Evolutionary conservation across 2,888 invertebrate genomes (phyloP), one percentile per base, ranked within the genome.

Genomic region (Chaetoderma sp.): DNA sequence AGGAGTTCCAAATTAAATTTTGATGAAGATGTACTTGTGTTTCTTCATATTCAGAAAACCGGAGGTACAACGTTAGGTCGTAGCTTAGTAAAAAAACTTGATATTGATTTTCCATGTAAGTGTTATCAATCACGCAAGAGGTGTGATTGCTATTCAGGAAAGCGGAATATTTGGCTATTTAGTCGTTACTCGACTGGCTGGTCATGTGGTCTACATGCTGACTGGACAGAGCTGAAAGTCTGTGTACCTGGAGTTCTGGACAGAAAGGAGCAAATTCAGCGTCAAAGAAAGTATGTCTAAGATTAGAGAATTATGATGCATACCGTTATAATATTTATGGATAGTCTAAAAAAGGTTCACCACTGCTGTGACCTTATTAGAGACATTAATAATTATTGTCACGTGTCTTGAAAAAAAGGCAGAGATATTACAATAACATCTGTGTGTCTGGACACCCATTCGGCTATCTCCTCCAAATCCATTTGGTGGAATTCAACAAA

Each of bases 31-130:
- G 98, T 99, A 63, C 93, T 99, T 90, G 98, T 99, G 60, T 92
- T 99, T 90, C 89, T 99, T 75, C 98, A 99, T 87, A 98, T 99
- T 87, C 99, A 99, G 88, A 99, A 99, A 89, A 99, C 98, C 59
- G 98, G 98, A 61, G 99, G 99, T 30, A 98, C 98, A 44, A 86
- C 95, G 6, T 98, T 99, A 86, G 99, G 98, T 60, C 93, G 94
- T 84, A 97, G 98, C 88, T 90, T 99, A 77, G 98, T 98, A 64
- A 93, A 94, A 88, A 95, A 98, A 89, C 90, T 98, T 82, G 95
- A 96, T 88, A 88, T 94, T 67, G 92, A 95, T 89, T 91, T 94
- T 79, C 97, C 97, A 45, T 98, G 98, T 88, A 92, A 93, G 82
- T 98, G 98, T 88, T 94, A 94, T 83, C 90, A 93, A 71, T 92